Percentiles rank a stretch among this genome's conserved stretches.
Conservation (phyloP, 2,888 invertebrate species). For the Meghimatium bilineatum region DNA sequence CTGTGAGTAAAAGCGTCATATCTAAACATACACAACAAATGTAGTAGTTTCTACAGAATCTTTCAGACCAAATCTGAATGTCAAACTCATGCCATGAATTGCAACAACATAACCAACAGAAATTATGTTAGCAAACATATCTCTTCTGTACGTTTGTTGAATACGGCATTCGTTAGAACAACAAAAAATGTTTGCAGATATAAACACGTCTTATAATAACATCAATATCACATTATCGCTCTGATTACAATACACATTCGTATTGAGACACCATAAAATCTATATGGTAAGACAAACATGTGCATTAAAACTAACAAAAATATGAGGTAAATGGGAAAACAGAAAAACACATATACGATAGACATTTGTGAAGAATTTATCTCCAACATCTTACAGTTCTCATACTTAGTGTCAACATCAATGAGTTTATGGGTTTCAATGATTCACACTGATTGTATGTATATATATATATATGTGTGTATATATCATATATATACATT, state of each 20-base stretch:
- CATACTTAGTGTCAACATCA: neutral
- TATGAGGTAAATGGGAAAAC: neutral
- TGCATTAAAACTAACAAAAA: conserved; percentile 16
- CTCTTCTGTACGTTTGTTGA: neutral
- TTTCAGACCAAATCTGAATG: neutral
- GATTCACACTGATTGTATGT: no score
- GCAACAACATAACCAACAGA: neutral
- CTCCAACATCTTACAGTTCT: neutral
- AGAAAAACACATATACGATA: neutral
- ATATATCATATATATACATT: no score
- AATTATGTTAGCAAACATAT: neutral
- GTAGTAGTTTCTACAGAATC: neutral
- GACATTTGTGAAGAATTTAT: no score
- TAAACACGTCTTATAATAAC: conserved; percentile 21
- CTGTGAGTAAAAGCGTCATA: neutral
- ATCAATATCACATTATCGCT: conserved; percentile 43
- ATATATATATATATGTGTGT: no score
- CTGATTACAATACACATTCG: conserved; percentile 28
- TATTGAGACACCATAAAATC: conserved; percentile 16
- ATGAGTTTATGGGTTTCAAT: neutral
- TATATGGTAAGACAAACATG: neutral
- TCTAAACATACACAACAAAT: conserved; percentile 3
- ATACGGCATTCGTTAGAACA: neutral
- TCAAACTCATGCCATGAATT: neutral
- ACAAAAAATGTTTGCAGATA: neutral